These are phyloP conservation scores for Balaenoptera acutorostrata DNA, from an alignment of 2,113 vertebrate species.

Conservation along the genomic window DNA sequence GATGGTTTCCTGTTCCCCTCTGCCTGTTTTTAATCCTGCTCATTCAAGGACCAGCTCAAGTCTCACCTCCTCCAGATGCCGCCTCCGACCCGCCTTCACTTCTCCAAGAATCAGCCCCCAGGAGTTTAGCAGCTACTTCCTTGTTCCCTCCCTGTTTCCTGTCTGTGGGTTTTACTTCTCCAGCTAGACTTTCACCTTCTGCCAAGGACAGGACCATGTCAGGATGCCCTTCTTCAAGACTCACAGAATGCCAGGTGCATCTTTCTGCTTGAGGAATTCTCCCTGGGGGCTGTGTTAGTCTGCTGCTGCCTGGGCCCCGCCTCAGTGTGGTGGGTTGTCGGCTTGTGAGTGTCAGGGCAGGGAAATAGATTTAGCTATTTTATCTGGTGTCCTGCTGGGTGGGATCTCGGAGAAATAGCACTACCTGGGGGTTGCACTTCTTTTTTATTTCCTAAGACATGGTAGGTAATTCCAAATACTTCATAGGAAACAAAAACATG, in stretches of 20 bases:
- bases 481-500: neutral
- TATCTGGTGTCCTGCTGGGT: neutral
- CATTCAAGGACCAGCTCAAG: neutral
- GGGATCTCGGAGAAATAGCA: neutral
- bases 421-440: neutral
- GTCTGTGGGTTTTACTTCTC: neutral
- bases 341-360: neutral
- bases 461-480: neutral
- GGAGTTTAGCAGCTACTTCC: neutral
- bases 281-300: accelerated
- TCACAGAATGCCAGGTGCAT: neutral
- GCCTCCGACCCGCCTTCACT: neutral
- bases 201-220: neutral
- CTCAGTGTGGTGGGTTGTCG: accelerated
- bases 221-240: neutral
- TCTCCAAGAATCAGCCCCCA: neutral
- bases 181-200: neutral
- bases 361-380: neutral
- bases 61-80: neutral
- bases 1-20: no score
- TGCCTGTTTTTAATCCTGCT: neutral
- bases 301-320: neutral
- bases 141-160: neutral
- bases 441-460: neutral
- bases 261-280: neutral